phyloP scores from a whole-genome alignment of 2,888 invertebrate genomes.

The Gandaritis pyraliata region DNA sequence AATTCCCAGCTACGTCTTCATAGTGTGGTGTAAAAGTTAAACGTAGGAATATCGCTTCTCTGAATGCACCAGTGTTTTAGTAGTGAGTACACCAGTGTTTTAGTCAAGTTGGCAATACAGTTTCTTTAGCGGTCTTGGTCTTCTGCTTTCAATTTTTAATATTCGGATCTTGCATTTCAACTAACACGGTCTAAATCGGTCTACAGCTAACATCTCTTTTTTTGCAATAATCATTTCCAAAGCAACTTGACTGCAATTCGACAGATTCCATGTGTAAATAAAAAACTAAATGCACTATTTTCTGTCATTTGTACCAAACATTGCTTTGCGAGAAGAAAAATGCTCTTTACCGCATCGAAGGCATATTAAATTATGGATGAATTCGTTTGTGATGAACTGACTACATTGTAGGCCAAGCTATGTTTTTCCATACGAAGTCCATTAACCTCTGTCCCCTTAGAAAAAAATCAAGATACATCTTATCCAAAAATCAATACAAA shows the following conservation, averaged over 20 bases:
- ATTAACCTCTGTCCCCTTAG: background rate
- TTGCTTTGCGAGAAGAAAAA: constrained; percentile 51
- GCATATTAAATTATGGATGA: constrained; percentile 66
- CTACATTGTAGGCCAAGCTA: constrained; percentile 15
- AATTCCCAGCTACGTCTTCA: constrained; percentile 46
- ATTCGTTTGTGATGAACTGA: constrained; percentile 62
- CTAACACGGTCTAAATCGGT: too few species aligned
- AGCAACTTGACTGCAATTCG: too few species aligned
- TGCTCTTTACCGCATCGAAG: constrained; percentile 51
- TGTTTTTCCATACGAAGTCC: background rate
- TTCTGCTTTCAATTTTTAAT: too few species aligned
- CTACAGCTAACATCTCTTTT: too few species aligned
- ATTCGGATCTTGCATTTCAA: too few species aligned
- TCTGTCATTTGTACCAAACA: constrained; percentile 34
- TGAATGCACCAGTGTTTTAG: too few species aligned
- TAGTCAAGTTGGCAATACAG: too few species aligned
- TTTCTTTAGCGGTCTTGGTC: too few species aligned
- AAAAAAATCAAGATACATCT: background rate
- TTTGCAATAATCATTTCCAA: too few species aligned
- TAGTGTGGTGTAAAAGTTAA: constrained; percentile 29
- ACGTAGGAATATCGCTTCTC: too few species aligned
- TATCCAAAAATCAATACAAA: constrained; percentile 35
- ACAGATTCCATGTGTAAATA: too few species aligned
- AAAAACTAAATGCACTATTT: background rate
- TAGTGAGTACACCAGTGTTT: too few species aligned